Conservation (phyloP, 2,113 vertebrate genomes). For the Eira barbara region DNA sequence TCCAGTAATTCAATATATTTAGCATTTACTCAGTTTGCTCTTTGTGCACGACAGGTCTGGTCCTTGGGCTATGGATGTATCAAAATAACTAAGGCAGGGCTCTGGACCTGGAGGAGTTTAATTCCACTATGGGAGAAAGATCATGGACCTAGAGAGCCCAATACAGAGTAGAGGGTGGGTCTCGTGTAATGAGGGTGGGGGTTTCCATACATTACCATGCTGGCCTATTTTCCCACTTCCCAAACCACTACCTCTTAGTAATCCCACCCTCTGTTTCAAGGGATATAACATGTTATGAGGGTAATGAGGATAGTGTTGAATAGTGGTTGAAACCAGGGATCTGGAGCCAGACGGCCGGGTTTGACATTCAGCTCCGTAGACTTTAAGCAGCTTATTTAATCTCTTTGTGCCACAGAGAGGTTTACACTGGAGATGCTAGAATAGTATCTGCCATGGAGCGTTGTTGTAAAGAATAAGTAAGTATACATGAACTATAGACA, state of each 20-base stretch:
- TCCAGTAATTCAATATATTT: neutral
- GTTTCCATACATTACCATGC: too few species aligned
- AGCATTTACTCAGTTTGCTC: neutral
- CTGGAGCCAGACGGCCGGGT: neutral
- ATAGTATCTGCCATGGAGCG: neutral
- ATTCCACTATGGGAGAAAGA: neutral
- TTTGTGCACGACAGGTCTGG: neutral
- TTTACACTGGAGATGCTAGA: neutral
- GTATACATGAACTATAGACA: neutral
- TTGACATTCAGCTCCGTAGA: neutral
- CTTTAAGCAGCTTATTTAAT: neutral
- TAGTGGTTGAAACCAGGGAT: neutral
- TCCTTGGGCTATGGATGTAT: neutral
- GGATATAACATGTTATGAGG: neutral
- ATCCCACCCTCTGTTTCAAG: neutral
- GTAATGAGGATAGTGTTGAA: neutral
- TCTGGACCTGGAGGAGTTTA: neutral
- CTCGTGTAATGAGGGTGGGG: fast-evolving
- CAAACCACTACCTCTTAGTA: neutral
- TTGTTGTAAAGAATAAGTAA: neutral
- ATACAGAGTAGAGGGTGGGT: neutral
- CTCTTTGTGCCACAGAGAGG: neutral
- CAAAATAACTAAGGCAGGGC: neutral
- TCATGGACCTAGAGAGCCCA: neutral
- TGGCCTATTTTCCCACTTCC: neutral